Base-by-base conservation (phyloP, 2,113 vertebrate genomes). In the Sylvia atricapilla region DNA sequence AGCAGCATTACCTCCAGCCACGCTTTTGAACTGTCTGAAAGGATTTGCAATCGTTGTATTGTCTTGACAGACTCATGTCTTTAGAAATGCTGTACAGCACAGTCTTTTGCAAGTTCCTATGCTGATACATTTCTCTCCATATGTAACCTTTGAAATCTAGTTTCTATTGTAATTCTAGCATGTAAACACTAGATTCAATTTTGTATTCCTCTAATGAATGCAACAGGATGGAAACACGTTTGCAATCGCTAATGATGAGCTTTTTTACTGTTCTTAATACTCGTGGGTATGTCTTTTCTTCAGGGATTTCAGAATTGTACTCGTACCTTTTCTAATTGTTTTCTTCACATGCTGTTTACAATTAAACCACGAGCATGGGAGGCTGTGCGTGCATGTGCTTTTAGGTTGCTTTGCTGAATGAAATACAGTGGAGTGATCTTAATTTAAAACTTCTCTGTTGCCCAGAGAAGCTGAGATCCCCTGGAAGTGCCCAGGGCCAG, bases 241-340 rank as follows among this genome's bases (percentile, higher is more conserved):
- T 96, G 95, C 83, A 19, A 1, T 92, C 92, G 88, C 94, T 96
- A 90, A 95, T 92, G 85, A 95, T 93, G 94, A 91, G 92, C 95
- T 97, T 97, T 96, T 95, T 74, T 95, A 96, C 86, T 86, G 90
- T 93, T 95, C 91, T 90, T 93, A 93, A 94, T 96, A 81, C 94
- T 95, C 69, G 64, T 97, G 94, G 88, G 94, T 95, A 92, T 96
- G 94, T 94, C 88, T 91, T 95, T 88, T 94, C 95, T 96, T 96
- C 93, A 96, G 94, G 95, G 96, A 94, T 95, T 92, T 95, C 83
- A 31, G 5, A 94, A 84, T 43, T 84, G 92, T 94, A 95, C 76
- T 93, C 82, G 84, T 95, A 94, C 94, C 83, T 95, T 97, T 96
- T 86, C 31, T 3, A 94, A 91, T 95, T 69, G 85, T 19, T 81